These are phyloP conservation scores for Prorops nasuta DNA, from an alignment of 1,140 invertebrate genomes.

Conservation along the genomic window DNA sequence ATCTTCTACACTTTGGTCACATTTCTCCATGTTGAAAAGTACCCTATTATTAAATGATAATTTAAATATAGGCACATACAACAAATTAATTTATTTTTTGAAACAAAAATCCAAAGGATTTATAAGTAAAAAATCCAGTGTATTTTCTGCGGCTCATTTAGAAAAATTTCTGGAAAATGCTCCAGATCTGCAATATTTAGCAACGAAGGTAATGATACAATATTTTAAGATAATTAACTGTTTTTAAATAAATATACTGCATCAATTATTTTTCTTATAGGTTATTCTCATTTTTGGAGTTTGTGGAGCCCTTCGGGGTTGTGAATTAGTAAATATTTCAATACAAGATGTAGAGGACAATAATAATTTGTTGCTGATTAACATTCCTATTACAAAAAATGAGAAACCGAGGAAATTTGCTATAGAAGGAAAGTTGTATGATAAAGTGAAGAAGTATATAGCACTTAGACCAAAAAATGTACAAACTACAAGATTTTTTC, in stretches of 20 bases:
- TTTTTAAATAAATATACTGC: not conserved
- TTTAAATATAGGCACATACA: not conserved
- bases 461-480: not conserved
- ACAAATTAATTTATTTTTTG: not conserved
- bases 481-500: not conserved
- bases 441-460: not conserved
- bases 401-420: not conserved
- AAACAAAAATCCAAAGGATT: not conserved
- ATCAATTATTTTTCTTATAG: not conserved
- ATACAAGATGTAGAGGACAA: not conserved
- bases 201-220: not conserved
- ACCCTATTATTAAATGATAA: not conserved
- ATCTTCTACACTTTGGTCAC: not conserved
- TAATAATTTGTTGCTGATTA: not conserved
- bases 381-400: not conserved
- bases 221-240: too few species aligned
- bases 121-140: constrained; percentile 1
- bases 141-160: not conserved
- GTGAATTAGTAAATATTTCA: not conserved
- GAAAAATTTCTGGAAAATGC: not conserved
- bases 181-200: not conserved
- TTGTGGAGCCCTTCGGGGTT: not conserved
- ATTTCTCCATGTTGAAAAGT: not conserved
- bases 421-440: not conserved
- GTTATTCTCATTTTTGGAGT: not conserved